A percentile compares a stretch with the other conserved stretches of the same genome.
Evolutionary conservation across 2,113 vertebrate species (phyloP).

Genomic region (Varanus komodoensis): DNA sequence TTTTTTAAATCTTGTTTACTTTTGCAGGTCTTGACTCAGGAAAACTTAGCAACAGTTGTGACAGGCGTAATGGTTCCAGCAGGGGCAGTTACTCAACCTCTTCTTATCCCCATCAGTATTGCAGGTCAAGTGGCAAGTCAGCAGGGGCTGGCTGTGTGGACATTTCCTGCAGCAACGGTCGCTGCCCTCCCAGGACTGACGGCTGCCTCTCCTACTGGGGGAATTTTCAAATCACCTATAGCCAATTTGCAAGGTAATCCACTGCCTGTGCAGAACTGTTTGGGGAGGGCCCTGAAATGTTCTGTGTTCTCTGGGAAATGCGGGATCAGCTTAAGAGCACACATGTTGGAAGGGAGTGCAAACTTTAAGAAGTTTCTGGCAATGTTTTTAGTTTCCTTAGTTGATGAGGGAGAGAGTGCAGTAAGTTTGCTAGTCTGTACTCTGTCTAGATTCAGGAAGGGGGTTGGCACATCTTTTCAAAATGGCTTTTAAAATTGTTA

Average conservation of each 20-base stretch:
- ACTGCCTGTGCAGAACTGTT: too few relatives aligned
- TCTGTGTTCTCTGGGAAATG: neutral
- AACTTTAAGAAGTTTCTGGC: neutral
- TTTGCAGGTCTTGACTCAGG: slow-evolving; percentile 96
- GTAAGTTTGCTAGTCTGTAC: too few relatives aligned
- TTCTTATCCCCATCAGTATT: slow-evolving; percentile 97
- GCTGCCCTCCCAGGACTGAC: slow-evolving; percentile 90
- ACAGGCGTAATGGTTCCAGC: slow-evolving; percentile 96
- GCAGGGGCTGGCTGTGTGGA: slow-evolving; percentile 93
- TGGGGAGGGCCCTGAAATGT: neutral
- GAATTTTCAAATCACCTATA: slow-evolving; percentile 92
- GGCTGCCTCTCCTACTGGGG: slow-evolving; percentile 85
- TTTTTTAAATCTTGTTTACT: slow-evolving; percentile 84
- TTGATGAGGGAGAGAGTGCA: neutral
- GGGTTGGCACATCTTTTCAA: neutral
- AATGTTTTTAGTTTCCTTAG: neutral
- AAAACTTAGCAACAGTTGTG: slow-evolving; percentile 95
- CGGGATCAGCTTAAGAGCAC: neutral
- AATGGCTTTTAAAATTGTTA: too few relatives aligned
- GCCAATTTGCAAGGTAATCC: slow-evolving; percentile 89
- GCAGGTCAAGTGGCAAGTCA: slow-evolving; percentile 92
- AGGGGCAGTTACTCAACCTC: slow-evolving; percentile 92
- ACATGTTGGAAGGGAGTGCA: neutral
- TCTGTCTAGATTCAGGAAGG: neutral
- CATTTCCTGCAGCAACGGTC: slow-evolving; percentile 91